A percentile compares a stretch with the other conserved stretches of the same genome.
Conservation (phyloP, 1,140 invertebrate species). For the Aphelenchoides fujianensis region DNA sequence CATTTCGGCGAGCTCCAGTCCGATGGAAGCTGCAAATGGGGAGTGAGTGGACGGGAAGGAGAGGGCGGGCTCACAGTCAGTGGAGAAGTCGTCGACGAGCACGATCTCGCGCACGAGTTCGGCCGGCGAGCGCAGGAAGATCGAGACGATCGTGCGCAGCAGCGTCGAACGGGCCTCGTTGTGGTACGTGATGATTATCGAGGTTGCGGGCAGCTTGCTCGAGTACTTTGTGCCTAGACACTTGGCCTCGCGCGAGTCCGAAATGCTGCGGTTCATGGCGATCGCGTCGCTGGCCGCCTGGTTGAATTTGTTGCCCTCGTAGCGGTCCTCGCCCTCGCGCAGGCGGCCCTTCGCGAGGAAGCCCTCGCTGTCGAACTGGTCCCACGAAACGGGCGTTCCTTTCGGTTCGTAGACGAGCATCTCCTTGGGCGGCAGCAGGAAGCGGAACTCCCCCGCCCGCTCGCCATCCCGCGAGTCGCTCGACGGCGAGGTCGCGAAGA, state of each 20-base stretch:
- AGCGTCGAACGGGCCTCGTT: conserved; percentile 88
- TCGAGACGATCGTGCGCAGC: conserved; percentile 81
- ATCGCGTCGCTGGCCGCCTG: conserved; percentile 87
- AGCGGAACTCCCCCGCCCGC: not conserved
- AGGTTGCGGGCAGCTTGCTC: conserved; percentile 69
- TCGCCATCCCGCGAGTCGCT: not conserved
- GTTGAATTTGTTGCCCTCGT: conserved; percentile 82
- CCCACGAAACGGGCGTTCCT: conserved; percentile 35
- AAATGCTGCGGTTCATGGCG: conserved; percentile 80
- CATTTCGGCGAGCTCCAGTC: conserved; percentile 81
- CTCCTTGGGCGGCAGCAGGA: not conserved
- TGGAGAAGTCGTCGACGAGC: conserved; percentile 76
- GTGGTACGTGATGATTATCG: conserved; percentile 90
- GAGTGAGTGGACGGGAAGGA: not conserved
- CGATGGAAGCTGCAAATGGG: conserved; percentile 76
- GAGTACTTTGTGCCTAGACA: conserved; percentile 67
- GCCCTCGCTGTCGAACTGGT: conserved; percentile 43
- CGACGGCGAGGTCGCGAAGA: not conserved
- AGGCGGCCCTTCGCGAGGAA: conserved; percentile 51
- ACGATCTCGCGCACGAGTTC: conserved; percentile 80
- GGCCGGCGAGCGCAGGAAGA: conserved; percentile 76
- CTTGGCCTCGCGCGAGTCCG: conserved; percentile 86
- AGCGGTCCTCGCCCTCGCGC: conserved; percentile 52
- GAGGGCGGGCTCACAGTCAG: conserved; percentile 62
- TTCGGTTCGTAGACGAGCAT: conserved; percentile 11